These are phyloP conservation scores for Nomada fabriciana DNA, from an alignment of 2,888 invertebrate species.

Conservation along the genomic window DNA sequence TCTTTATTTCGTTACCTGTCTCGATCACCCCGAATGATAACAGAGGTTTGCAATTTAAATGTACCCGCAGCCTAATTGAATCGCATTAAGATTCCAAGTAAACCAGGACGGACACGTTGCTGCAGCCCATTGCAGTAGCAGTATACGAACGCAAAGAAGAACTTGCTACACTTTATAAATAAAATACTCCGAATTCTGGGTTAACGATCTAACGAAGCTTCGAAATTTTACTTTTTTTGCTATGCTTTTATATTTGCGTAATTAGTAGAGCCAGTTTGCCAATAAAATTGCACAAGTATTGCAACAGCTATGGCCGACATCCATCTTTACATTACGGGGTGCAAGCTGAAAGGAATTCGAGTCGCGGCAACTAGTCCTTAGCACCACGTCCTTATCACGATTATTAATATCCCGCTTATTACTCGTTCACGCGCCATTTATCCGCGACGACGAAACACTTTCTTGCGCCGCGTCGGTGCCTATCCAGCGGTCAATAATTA, in stretches of 20 bases:
- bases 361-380: constrained; percentile 9
- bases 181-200: background rate
- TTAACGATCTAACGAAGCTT: constrained; percentile 1
- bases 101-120: background rate
- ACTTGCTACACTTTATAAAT: background rate
- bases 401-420: constrained; percentile 59
- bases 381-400: constrained; percentile 34
- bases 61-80: background rate
- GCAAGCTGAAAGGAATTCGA: too few relatives aligned
- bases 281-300: background rate
- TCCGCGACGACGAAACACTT: constrained; percentile 56
- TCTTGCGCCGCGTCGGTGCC: constrained; percentile 23
- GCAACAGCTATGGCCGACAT: background rate
- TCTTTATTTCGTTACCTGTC: background rate
- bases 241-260: background rate
- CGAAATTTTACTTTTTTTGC: background rate
- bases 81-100: background rate
- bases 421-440: constrained; percentile 60
- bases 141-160: background rate
- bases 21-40: background rate
- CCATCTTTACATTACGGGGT: background rate
- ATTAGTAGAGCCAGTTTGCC: background rate
- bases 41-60: constrained; percentile 19
- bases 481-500: constrained; percentile 66
- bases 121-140: too few relatives aligned